phyloP scores from a whole-genome alignment of 2,888 invertebrate genomes.

The Xanthia icteritia region DNA sequence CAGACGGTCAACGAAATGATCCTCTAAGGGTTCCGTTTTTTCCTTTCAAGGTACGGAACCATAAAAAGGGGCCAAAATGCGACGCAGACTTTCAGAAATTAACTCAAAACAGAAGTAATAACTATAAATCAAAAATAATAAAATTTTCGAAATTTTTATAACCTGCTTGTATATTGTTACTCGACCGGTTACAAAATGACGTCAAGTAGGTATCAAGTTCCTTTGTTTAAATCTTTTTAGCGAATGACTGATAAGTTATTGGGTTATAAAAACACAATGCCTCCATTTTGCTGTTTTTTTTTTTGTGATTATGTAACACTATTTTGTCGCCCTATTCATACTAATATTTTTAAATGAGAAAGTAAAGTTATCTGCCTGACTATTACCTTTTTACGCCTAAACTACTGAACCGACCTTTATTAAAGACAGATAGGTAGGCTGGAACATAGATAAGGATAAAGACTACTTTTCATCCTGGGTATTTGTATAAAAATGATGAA shows the following conservation, averaged over 20 bases:
- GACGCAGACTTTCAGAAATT: not conserved
- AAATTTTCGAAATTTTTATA: conserved; percentile 10
- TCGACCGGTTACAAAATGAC: conserved; percentile 28
- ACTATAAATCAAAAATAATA: not conserved
- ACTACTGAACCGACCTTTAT: not conserved
- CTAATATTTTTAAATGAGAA: not conserved
- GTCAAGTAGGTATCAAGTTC: not conserved
- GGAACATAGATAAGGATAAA: no score
- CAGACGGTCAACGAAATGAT: no score
- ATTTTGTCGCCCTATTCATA: not conserved
- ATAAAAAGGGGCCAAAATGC: not conserved
- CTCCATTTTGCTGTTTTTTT: not conserved
- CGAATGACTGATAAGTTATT: not conserved
- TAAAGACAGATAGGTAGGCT: not conserved
- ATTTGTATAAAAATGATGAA: no score
- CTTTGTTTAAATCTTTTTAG: conserved; percentile 3
- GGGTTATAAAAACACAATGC: not conserved
- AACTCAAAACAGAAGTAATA: not conserved
- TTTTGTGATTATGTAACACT: not conserved
- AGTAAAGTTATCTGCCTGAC: no score
- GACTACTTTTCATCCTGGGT: not conserved
- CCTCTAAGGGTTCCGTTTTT: no score
- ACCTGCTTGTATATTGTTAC: conserved; percentile 9
- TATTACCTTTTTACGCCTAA: not conserved
- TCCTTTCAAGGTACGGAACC: no score